A percentile compares a stretch with the other conserved stretches of the same genome.
Conservation (phyloP, 2,113 vertebrate species). For the Apodemus speciosus region DNA sequence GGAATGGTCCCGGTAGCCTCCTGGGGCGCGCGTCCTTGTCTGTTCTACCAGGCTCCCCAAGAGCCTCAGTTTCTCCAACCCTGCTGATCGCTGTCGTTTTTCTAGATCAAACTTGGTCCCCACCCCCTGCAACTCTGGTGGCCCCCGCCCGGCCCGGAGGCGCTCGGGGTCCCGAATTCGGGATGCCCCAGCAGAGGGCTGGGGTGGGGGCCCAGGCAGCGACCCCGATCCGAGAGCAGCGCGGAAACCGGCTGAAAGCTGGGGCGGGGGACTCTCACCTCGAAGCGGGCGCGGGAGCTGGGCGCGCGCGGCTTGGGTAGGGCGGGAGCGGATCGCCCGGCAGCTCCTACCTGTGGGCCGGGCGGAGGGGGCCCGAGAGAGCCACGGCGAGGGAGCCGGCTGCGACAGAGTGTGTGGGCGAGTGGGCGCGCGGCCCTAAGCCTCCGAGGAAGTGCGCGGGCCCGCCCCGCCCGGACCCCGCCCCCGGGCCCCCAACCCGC, state of each 20-base stretch:
- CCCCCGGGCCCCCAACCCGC: not conserved
- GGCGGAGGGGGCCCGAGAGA: not conserved
- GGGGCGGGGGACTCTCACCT: constrained; percentile 63
- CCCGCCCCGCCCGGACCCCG: constrained; percentile 70
- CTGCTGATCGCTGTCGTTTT: not conserved
- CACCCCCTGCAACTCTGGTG: constrained; percentile 12
- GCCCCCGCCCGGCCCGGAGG: not conserved
- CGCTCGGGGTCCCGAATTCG: not conserved
- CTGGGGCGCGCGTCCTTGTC: not conserved
- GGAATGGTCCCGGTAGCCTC: not conserved
- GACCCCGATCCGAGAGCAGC: not conserved
- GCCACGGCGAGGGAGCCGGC: not conserved
- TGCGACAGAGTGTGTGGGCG: constrained; percentile 58
- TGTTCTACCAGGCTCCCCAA: not conserved
- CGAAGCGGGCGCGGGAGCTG: constrained; percentile 32
- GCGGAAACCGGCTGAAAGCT: not conserved
- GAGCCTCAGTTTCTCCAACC: constrained; percentile 49
- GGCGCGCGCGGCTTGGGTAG: constrained; percentile 29
- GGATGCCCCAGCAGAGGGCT: not conserved
- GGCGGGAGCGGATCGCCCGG: constrained; percentile 21
- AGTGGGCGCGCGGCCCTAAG: constrained; percentile 68
- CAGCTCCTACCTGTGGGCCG: constrained; percentile 67
- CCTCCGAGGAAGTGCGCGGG: constrained; percentile 73
- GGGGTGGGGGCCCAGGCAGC: not conserved
- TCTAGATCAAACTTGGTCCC: constrained; percentile 59